Evolutionary conservation across 2,888 invertebrate species (phyloP), one percentile per base, ranked within the genome.

Genomic region (Ennomos erosarius): DNA sequence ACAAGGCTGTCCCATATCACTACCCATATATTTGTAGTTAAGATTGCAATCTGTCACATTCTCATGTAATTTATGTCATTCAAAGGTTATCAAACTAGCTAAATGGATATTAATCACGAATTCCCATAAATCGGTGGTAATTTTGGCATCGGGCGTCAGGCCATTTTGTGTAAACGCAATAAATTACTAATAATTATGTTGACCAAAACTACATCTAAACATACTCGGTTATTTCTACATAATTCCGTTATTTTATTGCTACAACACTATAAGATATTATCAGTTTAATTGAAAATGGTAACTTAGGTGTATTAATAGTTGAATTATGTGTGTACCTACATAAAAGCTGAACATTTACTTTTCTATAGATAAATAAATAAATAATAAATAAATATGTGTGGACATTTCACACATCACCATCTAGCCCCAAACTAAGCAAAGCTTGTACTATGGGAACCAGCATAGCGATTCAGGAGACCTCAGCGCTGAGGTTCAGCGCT

Each of bases 111-210:
- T 52, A 54, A 54, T 47, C 46, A 54, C 34, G 38, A 13, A 50
- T 33, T 33, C 37, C 26, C 45, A 54, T 57, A 54, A 57, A 61
- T 61, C 38, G 42, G n/a, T 11, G 13, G 10, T 44, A 35, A 50
- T 57, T 50, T 61, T 47, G 53, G 57, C 53, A 42, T 53, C 48
- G 33, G 34, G 16, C 9, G 55, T 60, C 53, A 51, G 16, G 47
- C 35, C 3, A 45, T 53, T 54, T 62, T 55, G 54, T 52, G 48
- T 42, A 26, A 47, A 58, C 56, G 34, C 60, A 9, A 67, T 67
- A 60, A 58, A 67, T 67, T 58, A 60, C 36, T 44, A 40, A 38
- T 51, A 47, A 51, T 55, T 45, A 53, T 49, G 16, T 56, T 59
- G 50, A 50, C 36, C 36, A n/a, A 48, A 26, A 11, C 34, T 13